A percentile compares a stretch with the other conserved stretches of the same genome.
Conservation (phyloP, 2,888 invertebrate genomes). For the Omphaloscelis lunosa region DNA sequence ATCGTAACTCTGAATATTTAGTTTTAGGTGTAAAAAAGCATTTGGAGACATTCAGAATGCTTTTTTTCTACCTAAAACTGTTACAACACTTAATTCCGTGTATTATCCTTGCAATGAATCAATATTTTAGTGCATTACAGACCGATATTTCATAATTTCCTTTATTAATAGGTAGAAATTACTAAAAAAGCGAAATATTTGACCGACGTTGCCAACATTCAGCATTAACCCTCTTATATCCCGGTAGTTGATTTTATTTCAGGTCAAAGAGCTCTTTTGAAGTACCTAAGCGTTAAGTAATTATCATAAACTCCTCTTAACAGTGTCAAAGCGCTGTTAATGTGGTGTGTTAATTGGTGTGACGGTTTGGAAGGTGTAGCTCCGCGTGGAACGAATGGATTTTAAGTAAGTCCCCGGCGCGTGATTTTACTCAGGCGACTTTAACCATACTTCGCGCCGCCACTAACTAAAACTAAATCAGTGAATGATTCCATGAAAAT, state of each 20-base stretch:
- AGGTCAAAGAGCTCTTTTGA: slow-evolving; percentile 5
- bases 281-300: not conserved
- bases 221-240: not conserved
- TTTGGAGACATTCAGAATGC: too few relatives aligned
- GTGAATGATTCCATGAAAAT: slow-evolving; percentile 13
- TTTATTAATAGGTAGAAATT: not conserved
- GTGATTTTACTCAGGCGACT: not conserved
- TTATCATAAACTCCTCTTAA: not conserved
- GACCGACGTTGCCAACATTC: not conserved
- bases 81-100: not conserved
- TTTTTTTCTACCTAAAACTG: not conserved
- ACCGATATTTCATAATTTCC: not conserved
- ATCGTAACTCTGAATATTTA: too few relatives aligned
- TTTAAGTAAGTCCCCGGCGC: not conserved
- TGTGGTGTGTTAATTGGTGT: slow-evolving; percentile 2
- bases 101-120: not conserved
- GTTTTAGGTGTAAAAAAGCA: not conserved
- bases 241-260: not conserved
- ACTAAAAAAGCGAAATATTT: not conserved
- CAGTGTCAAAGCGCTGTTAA: not conserved
- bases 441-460: slow-evolving; percentile 2
- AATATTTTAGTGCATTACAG: not conserved
- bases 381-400: slow-evolving; percentile 4
- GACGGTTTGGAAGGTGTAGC: not conserved
- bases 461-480: slow-evolving; percentile 37